phyloP scores from a whole-genome alignment of 1,140 invertebrate species.

The Drosophila pandora region DNA sequence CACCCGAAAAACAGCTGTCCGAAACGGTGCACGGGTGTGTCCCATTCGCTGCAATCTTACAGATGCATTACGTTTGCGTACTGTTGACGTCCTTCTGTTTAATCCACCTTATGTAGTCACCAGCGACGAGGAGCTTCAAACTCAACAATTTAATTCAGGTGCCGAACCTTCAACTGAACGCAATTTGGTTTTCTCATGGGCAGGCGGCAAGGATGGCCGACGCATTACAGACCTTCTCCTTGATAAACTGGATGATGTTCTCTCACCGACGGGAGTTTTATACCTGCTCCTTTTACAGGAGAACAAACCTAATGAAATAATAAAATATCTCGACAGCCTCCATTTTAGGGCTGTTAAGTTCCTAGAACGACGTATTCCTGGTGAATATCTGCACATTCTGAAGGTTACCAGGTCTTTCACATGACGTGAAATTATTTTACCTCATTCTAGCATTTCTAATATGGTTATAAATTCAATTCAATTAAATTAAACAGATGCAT shows the following conservation, averaged over 20 bases:
- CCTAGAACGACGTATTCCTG: slow-evolving; percentile 87
- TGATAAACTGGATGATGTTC: slow-evolving; percentile 87
- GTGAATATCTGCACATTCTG: slow-evolving; percentile 84
- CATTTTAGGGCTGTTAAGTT: slow-evolving; percentile 87
- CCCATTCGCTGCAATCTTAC: slow-evolving; percentile 89
- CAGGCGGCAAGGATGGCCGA: slow-evolving; percentile 92
- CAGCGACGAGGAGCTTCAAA: slow-evolving; percentile 85
- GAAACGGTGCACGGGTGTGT: slow-evolving; percentile 88
- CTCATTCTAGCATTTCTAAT: neutral
- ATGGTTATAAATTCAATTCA: neutral
- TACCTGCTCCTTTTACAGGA: slow-evolving; percentile 94
- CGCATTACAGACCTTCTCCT: slow-evolving; percentile 92
- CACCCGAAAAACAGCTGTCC: slow-evolving; percentile 87
- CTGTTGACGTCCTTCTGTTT: slow-evolving; percentile 95
- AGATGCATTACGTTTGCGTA: slow-evolving; percentile 83
- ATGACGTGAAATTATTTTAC: slow-evolving; percentile 44
- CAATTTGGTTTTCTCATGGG: slow-evolving; percentile 90
- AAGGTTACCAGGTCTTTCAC: slow-evolving; percentile 77
- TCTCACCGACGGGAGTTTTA: slow-evolving; percentile 90
- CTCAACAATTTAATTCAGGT: slow-evolving; percentile 15
- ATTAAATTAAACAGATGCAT: no score
- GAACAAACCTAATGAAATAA: slow-evolving; percentile 92
- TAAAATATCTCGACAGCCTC: slow-evolving; percentile 85
- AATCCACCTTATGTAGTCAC: slow-evolving; percentile 99
- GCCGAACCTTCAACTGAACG: slow-evolving; percentile 29